Evolutionary conservation across 2,888 invertebrate genomes (phyloP).

Genomic region (Ennomos quercinarius): DNA sequence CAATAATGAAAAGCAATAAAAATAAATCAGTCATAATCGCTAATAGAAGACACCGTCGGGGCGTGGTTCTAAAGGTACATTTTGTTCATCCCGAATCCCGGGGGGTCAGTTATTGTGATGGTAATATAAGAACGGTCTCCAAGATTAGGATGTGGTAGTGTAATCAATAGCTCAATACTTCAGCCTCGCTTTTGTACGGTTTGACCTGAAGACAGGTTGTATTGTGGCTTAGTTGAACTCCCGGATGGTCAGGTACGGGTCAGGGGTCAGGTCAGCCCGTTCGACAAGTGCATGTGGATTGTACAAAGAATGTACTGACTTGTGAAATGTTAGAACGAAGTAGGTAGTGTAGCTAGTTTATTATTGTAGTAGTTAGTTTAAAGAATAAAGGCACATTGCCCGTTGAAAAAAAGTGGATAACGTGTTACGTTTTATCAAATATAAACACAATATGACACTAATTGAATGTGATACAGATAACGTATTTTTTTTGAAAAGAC

Average conservation of each 20-base stretch:
- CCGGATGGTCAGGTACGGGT: constrained; percentile 13
- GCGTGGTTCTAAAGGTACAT: constrained; percentile 58
- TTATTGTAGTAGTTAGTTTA: no score
- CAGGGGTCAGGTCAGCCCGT: constrained; percentile 36
- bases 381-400: no score
- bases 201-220: constrained; percentile 75
- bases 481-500: no score
- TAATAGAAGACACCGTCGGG: constrained; percentile 52
- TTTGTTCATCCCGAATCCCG: constrained; percentile 58
- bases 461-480: no score
- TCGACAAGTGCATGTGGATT: constrained; percentile 33
- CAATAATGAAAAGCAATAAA: constrained; percentile 31
- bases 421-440: no score
- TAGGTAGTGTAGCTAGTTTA: no score
- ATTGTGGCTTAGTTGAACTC: constrained; percentile 53
- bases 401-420: no score
- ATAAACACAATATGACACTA: no score
- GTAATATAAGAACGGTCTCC: constrained; percentile 52
- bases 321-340: no score
- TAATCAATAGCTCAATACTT: constrained; percentile 59
- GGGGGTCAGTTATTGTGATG: constrained; percentile 73
- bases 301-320: no score
- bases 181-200: constrained; percentile 53
- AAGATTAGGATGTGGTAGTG: constrained; percentile 62
- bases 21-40: constrained; percentile 58